Evolutionary conservation across 2,888 invertebrate genomes (phyloP), one percentile per base, ranked within the genome.

Genomic region (Caenorhabditis sp.): DNA sequence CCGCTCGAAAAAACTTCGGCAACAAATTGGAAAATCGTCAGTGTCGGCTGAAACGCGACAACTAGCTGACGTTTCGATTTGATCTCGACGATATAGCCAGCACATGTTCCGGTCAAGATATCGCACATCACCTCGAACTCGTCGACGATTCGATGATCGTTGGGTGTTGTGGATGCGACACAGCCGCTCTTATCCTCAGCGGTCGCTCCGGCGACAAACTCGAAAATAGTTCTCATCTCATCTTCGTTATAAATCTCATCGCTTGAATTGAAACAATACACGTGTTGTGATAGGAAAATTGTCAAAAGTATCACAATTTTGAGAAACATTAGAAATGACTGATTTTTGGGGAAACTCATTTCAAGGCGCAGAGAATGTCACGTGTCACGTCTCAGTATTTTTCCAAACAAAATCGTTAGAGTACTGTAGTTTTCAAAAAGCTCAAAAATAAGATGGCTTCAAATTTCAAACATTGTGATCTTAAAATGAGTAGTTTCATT

Each of bases 231-330:
- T 26, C 24, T 19, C 24, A 26, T 26, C 17, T 55, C 55, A 4
- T 23, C 17, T 55, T 55, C 55, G 24, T 55, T 55, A 55, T 55
- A 55, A 26, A 55, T 55, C 17, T 26, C 26, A 55, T 55, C 55
- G 8, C 23, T 26, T 24, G 55, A 24, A 26, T 23, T 26, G 55
- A 26, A 55, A 55, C 43, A 43, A 10, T 17, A 43, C 14, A 5
- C 43, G 3, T 17, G 14, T 43, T 43, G 10, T 6, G 2, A 43
- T 43, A 43, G 14, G 6, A 14, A 17, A 10, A 43, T 43, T 43
- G 14, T 12, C 10, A 10, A 31, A 31, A n/a, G n/a, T n/a, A 31
- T 31, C 31, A 31, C 31, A 31, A 31, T 31, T 31, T 31, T 31
- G 4, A 31, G 10, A 31, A 31, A 10, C 31, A 31, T 31, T 31